Percentiles rank a stretch among this genome's conserved stretches.
Evolutionary conservation across 2,888 invertebrate genomes (phyloP).

Genomic region (Thereva nobilitata): DNA sequence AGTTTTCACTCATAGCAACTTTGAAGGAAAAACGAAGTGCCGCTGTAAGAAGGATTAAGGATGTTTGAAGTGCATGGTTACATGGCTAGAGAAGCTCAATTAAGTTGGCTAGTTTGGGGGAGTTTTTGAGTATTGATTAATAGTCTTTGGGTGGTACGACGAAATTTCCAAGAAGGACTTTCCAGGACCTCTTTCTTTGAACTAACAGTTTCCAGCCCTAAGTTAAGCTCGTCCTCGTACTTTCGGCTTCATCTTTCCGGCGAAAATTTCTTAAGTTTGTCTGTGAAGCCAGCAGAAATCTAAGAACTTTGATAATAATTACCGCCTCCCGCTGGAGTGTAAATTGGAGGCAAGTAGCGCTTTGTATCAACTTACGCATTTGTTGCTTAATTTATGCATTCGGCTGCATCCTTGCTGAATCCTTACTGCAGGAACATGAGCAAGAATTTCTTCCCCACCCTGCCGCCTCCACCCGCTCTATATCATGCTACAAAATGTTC

Average conservation of each 20-base stretch:
- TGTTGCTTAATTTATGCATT: background rate
- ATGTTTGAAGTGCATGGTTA: background rate
- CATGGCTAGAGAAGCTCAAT: no score
- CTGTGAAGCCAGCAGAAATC: slow-evolving; percentile 32
- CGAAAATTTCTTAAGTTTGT: slow-evolving; percentile 20
- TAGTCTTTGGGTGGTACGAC: no score
- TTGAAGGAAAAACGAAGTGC: background rate
- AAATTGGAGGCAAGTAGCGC: slow-evolving; percentile 31
- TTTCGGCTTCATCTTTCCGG: slow-evolving; percentile 11
- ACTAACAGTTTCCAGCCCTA: slow-evolving; percentile 19
- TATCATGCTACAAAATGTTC: background rate
- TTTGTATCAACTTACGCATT: slow-evolving; percentile 34
- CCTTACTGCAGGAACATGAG: slow-evolving; percentile 1
- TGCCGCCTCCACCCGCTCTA: background rate
- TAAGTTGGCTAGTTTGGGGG: no score
- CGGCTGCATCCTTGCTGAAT: slow-evolving; percentile 6
- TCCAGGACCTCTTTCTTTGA: slow-evolving; percentile 11
- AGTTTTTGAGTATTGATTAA: no score
- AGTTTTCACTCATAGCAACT: slow-evolving; percentile 11
- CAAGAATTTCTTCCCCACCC: background rate
- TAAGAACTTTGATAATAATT: slow-evolving; percentile 29
- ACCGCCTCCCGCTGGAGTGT: slow-evolving; percentile 30
- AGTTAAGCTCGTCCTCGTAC: slow-evolving; percentile 10
- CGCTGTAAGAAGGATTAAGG: slow-evolving; percentile 8
- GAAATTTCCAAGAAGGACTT: background rate